Base-by-base conservation (phyloP, 64 coral and sea anemone species). In the Actinia equina region DNA sequence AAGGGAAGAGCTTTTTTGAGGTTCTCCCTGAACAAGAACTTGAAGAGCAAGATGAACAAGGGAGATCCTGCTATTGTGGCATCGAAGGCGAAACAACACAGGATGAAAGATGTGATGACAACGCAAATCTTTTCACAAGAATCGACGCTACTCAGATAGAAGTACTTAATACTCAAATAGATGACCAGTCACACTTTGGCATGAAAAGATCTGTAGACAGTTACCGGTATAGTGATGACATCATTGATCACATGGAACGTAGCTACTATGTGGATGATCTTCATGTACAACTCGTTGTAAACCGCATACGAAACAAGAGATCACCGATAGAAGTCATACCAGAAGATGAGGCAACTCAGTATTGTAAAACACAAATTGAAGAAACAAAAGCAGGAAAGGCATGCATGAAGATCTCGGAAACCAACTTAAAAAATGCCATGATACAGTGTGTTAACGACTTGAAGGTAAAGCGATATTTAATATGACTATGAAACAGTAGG, bases 241-340 rank as follows among this genome's bases (percentile, higher is more conserved):
- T 88, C 30, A 88, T 79, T 12, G 87, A 89, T 59, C 53, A 89
- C 3, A 77, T 82, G 80, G 80, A 44, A 16, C 22, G 80, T 23
- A 56, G 80, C 80, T 83, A 37, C 79, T 82, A 45, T 55, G 78
- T 81, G 3, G 18, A 61, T 16, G 58, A 81, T 10, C 79, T 45
- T 44, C 54, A 22, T 16, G 41, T 22, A 19, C 55, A 82, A 27
- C 15, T 17, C 17, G 19, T 30, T 60, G 17, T 59, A n/a, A 3
- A 15, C 17, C 78, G 57, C 7, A n/a, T 61, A 27, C 77, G 78
- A 41, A 44, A 23, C 17, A 89, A 69, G 57, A 30, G 87, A 43
- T 41, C 77, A 15, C 13, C 79, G n/a, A 42, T 17, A 65, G 22
- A 78, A 65, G 61, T 76, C 7, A 45, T 87, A 16, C 10, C 59